Base-by-base conservation (phyloP, 2,113 vertebrate species). In the Spheniscus mendiculus region DNA sequence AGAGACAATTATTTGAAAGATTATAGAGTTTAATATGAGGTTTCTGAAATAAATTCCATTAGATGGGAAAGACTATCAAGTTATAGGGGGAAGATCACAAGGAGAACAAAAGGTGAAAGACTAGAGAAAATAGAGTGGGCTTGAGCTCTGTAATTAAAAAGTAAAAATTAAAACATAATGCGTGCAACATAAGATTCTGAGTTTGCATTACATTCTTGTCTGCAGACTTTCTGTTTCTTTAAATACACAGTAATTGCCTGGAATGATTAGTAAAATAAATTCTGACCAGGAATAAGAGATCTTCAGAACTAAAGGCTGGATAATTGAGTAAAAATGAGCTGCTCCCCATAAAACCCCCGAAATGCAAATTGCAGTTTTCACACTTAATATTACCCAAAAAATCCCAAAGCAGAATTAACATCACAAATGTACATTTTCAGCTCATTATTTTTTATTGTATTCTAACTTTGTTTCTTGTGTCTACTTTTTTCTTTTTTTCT, bases 261-360 rank as follows among this genome's bases (percentile, higher is more conserved):
- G 18, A 89, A 76, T 45, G 5, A 88, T 77, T 72, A 58, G 5
- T 22, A 52, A 91, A 74, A 55, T 36, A 61, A 76, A 66, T 32
- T 79, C 40, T 76, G 42, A 70, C 17, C 34, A 45, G 8, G 17
- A 67, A 52, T 27, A 74, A 38, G 19, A n/a, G 10, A n/a, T 66
- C 20, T 87, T 65, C 36, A 71, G 7, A 83, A 78, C n/a, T 23
- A 73, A 73, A 73, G 9, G 4, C 13, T 74, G 7, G 8, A 47
- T 38, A n/a, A 27, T 32, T 77, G 9, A 55, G 12, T 21, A 73
- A 78, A 87, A 82, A 61, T 38, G 4, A 78, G 6, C 9, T 14
- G 9, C 12, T n/a, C 3, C 15, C 3, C 22, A 53, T 5, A 53
- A 90, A 81, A 81, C 8, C 0, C 2, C 45, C 2, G 0, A 72